Percentiles rank a stretch among this genome's conserved stretches.
These are phyloP conservation scores for Morpho deidamia DNA, from an alignment of 2,888 invertebrate genomes.

Conservation along the genomic window DNA sequence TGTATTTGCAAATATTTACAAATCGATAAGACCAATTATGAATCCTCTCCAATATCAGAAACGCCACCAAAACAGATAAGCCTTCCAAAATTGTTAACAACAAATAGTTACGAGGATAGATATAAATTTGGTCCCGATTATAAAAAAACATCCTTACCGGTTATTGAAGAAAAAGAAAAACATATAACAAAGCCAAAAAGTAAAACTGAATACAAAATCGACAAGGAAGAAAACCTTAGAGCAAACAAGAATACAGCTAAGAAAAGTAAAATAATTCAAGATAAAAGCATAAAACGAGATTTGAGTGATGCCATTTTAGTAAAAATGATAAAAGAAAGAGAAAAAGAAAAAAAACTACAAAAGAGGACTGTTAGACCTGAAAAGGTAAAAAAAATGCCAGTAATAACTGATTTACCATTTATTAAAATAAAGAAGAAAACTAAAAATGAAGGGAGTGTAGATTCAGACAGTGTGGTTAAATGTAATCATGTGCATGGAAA, in stretches of 20 bases:
- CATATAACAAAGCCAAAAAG: neutral
- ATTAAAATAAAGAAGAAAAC: conserved; percentile 8
- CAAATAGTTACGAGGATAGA: neutral
- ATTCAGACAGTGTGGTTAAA: conserved; percentile 31
- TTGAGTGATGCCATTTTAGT: conserved; percentile 22
- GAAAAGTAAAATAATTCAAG: neutral
- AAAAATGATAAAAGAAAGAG: conserved; percentile 25
- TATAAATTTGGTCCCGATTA: neutral
- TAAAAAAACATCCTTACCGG: neutral
- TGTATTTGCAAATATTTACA: conserved; percentile 32
- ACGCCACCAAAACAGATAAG: neutral
- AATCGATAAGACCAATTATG: conserved; percentile 15
- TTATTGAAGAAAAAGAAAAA: neutral
- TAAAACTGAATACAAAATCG: neutral
- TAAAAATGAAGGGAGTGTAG: conserved; percentile 6
- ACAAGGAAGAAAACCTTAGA: neutral
- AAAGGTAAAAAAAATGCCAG: conserved; percentile 25
- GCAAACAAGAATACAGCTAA: neutral
- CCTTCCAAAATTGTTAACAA: neutral
- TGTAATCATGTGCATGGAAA: conserved; percentile 20
- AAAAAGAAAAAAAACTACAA: conserved; percentile 16
- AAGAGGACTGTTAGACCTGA: conserved; percentile 18
- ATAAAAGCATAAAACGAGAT: conserved; percentile 4
- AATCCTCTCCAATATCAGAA: neutral
- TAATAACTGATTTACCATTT: conserved; percentile 12